Evolutionary conservation across 2,797 vertebrate genomes (phyloP).

Genomic region (Paedocypris micromegethes): DNA sequence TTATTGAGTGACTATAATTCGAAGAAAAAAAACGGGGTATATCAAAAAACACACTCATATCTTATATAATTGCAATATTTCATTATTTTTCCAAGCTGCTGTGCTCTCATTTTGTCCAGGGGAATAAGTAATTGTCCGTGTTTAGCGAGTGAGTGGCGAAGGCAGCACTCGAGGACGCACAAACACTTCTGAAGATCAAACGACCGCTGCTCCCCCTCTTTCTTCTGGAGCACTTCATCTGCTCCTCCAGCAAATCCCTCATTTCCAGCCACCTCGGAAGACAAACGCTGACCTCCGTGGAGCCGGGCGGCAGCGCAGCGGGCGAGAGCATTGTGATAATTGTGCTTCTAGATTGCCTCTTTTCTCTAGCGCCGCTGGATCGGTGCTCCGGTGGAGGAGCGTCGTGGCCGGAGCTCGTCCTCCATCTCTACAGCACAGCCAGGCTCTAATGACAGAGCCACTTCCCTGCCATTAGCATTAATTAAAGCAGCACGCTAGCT

Average conservation of each 20-base stretch:
- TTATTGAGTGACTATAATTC: no score
- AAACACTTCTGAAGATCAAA: slow-evolving; percentile 26
- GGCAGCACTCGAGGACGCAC: slow-evolving; percentile 12
- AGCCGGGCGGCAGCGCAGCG: slow-evolving; percentile 5
- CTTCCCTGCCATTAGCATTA: slow-evolving; percentile 46
- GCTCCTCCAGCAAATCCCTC: slow-evolving; percentile 19
- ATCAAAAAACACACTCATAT: no score
- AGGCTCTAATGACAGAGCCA: slow-evolving; percentile 44
- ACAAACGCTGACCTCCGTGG: slow-evolving; percentile 16
- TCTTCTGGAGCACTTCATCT: slow-evolving; percentile 24
- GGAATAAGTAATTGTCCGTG: neutral
- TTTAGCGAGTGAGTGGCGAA: slow-evolving; percentile 7
- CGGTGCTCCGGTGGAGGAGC: slow-evolving; percentile 1
- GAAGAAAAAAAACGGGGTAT: no score
- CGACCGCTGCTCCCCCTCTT: slow-evolving; percentile 16
- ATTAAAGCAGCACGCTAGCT: slow-evolving; percentile 57
- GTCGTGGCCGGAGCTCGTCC: slow-evolving; percentile 15
- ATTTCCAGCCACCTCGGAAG: slow-evolving; percentile 32
- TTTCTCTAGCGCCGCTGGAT: slow-evolving; percentile 28
- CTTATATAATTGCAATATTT: no score
- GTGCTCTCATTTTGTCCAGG: no score
- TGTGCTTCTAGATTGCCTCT: slow-evolving; percentile 19
- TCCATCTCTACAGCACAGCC: slow-evolving; percentile 25
- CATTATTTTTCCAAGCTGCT: no score
- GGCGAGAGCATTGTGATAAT: slow-evolving; percentile 20